Conservation (phyloP, 2,888 invertebrate genomes). For the Caenorhabditis sp. region DNA sequence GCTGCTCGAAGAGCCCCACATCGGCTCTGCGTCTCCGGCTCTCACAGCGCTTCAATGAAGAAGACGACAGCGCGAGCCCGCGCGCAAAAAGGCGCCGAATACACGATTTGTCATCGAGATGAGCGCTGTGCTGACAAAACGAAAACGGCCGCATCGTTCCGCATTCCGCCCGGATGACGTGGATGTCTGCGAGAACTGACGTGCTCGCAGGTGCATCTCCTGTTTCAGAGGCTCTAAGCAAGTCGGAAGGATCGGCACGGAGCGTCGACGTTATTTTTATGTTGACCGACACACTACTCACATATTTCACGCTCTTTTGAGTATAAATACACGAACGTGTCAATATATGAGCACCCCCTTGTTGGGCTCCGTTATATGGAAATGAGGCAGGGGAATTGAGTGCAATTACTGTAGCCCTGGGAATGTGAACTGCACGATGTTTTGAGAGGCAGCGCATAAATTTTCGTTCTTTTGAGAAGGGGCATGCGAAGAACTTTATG, state of each 20-base stretch:
- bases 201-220: background rate
- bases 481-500: no score
- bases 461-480: no score
- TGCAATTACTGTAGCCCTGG: conserved; percentile 26
- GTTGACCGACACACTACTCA: background rate
- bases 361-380: no score
- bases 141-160: background rate
- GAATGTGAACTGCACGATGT: no score
- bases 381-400: no score
- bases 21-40: conserved; percentile 1
- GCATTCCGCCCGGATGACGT: conserved; percentile 3
- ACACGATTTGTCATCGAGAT: conserved; percentile 55
- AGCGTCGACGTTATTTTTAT: background rate
- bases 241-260: no score
- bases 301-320: background rate
- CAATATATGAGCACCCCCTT: no score
- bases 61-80: conserved; percentile 19
- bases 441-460: no score
- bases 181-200: background rate
- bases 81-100: conserved; percentile 44
- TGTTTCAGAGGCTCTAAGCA: no score
- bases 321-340: background rate
- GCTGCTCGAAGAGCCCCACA: conserved; percentile 5
- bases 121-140: conserved; percentile 35
- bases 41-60: conserved; percentile 26